Conservation (phyloP, 2,113 vertebrate species). For the Alaudala cheleensis region DNA sequence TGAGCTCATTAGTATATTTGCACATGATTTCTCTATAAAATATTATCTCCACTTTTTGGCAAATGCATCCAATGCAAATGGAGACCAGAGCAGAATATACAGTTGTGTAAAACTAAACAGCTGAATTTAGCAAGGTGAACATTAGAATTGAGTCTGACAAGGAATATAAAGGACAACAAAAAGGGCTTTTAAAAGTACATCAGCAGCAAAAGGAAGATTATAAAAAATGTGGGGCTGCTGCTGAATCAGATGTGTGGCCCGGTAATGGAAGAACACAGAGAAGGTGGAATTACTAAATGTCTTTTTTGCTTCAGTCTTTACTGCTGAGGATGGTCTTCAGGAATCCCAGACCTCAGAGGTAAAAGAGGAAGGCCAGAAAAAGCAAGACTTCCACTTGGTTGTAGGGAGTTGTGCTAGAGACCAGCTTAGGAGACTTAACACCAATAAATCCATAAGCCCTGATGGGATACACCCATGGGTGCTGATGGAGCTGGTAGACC, state of each 20-base stretch:
- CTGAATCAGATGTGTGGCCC: background rate
- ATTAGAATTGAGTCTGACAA: background rate
- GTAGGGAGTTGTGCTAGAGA: background rate
- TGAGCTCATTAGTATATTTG: background rate
- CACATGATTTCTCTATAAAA: background rate
- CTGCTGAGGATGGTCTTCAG: background rate
- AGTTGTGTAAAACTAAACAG: background rate
- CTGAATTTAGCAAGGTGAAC: background rate
- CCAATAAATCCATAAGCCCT: background rate
- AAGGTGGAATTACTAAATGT: background rate
- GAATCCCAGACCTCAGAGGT: background rate
- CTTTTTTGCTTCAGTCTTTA: background rate
- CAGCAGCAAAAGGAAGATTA: background rate
- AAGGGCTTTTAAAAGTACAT: background rate
- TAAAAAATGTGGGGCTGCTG: background rate
- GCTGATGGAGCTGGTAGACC: background rate
- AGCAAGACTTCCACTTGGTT: background rate
- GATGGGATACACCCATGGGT: background rate
- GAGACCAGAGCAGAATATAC: background rate
- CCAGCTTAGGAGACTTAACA: background rate
- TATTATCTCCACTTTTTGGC: background rate
- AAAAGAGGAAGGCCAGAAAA: background rate
- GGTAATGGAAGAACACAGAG: background rate
- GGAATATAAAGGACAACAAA: background rate
- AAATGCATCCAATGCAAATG: rapidly evolving